Percentiles rank a stretch among this genome's conserved stretches.
Conservation (phyloP, 2,888 invertebrate genomes). For the Diplolepis rosae region DNA sequence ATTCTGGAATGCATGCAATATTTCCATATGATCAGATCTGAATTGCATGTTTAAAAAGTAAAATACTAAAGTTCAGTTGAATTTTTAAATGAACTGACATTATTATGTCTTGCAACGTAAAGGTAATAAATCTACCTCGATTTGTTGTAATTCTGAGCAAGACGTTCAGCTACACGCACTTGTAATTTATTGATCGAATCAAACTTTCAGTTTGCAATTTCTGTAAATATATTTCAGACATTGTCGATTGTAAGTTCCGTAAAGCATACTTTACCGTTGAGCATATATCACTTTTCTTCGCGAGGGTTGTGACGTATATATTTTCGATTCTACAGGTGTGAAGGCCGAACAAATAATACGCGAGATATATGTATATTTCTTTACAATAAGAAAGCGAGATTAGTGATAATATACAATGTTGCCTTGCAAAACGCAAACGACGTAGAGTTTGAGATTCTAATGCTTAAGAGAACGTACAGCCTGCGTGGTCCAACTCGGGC, state of each 20-base stretch:
- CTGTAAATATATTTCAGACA: neutral
- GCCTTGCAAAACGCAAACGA: too few relatives aligned
- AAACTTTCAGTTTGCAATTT: constrained; percentile 29
- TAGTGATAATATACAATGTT: too few relatives aligned
- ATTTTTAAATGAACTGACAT: constrained; percentile 9
- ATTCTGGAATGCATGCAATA: too few relatives aligned
- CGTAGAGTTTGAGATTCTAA: neutral
- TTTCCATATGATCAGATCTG: too few relatives aligned
- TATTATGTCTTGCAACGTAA: constrained; percentile 12
- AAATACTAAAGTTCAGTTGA: neutral
- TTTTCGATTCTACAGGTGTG: constrained; percentile 2
- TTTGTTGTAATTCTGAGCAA: constrained; percentile 23
- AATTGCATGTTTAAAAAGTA: too few relatives aligned
- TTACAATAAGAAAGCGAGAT: neutral
- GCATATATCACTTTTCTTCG: neutral
- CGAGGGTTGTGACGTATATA: neutral
- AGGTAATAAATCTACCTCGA: neutral
- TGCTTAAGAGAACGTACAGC: too few relatives aligned
- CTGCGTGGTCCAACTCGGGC: constrained; percentile 6
- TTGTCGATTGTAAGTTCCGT: constrained; percentile 8
- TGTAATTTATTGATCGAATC: constrained; percentile 30
- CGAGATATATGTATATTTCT: neutral
- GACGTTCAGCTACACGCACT: constrained; percentile 23
- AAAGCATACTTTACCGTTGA: neutral
- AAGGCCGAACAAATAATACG: neutral